phyloP scores from a whole-genome alignment of 2,888 invertebrate genomes.

The Drosophila gaucha region DNA sequence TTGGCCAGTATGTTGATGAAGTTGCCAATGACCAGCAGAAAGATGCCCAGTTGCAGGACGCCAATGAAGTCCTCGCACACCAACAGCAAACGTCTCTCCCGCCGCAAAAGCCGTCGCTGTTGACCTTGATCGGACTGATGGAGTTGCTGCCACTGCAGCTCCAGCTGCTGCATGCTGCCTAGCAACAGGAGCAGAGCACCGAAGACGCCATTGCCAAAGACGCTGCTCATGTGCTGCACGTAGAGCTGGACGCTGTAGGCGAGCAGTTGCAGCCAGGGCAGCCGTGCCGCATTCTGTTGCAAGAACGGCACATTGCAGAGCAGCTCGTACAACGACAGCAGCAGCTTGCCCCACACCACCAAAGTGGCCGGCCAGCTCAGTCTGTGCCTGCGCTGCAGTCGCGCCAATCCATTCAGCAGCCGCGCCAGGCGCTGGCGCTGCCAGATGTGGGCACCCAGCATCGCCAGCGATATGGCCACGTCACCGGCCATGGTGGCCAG shows the following conservation, averaged over 20 bases:
- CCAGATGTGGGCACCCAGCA: slow-evolving; percentile 53
- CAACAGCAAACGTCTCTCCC: slow-evolving; percentile 51
- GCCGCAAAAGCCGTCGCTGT: slow-evolving; percentile 30
- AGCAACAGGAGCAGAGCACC: slow-evolving; percentile 64
- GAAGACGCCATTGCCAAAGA: slow-evolving; percentile 74
- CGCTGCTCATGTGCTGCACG: slow-evolving; percentile 69
- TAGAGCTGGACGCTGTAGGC: slow-evolving; percentile 73
- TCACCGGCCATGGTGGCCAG: slow-evolving; percentile 61
- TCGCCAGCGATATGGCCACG: slow-evolving; percentile 53
- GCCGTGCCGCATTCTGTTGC: slow-evolving; percentile 41
- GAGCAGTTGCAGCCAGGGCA: slow-evolving; percentile 58
- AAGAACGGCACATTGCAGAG: slow-evolving; percentile 77
- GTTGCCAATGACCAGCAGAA: slow-evolving; percentile 69
- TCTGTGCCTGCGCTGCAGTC: slow-evolving; percentile 18
- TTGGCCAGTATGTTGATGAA: slow-evolving; percentile 79
- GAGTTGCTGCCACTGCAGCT: slow-evolving; percentile 41
- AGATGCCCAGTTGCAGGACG: slow-evolving; percentile 72
- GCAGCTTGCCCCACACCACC: slow-evolving; percentile 68
- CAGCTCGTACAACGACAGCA: slow-evolving; percentile 69
- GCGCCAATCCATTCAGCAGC: slow-evolving; percentile 40
- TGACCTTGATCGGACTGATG: neutral
- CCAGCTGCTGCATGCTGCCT: slow-evolving; percentile 61
- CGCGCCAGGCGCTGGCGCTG: slow-evolving; percentile 43
- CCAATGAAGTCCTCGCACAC: slow-evolving; percentile 42
- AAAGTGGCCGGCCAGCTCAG: slow-evolving; percentile 48